A percentile compares a stretch with the other conserved stretches of the same genome.
These are phyloP conservation scores for Brachionus rubens DNA, from an alignment of 1,140 invertebrate species.

Conservation along the genomic window DNA sequence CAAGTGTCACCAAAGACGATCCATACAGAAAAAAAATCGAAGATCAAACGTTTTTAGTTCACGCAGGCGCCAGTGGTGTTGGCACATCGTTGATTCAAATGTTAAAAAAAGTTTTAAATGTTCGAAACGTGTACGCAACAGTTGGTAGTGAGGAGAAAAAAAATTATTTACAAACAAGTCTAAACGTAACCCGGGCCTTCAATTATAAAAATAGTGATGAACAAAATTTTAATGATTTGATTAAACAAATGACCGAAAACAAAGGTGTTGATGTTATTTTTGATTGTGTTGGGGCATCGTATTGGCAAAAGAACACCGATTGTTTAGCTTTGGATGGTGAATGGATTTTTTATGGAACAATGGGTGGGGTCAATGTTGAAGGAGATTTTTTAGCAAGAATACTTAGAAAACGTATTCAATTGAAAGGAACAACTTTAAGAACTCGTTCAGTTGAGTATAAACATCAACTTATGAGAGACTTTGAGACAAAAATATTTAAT, in stretches of 20 bases:
- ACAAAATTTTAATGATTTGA: constrained; percentile 50
- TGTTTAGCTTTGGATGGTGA: constrained; percentile 53
- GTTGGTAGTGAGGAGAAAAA: constrained; percentile 55
- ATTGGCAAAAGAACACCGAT: constrained; percentile 55
- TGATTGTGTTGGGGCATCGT: constrained; percentile 58
- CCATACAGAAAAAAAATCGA: constrained; percentile 48
- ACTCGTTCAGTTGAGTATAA: constrained; percentile 55
- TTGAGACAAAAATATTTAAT: constrained; percentile 48
- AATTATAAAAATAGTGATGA: constrained; percentile 57
- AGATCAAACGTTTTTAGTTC: constrained; percentile 55
- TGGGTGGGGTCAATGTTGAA: constrained; percentile 54
- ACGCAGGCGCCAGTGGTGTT: constrained; percentile 59
- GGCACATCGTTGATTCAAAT: constrained; percentile 58
- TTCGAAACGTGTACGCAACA: constrained; percentile 51
- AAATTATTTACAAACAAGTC: constrained; percentile 50
- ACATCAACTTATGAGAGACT: constrained; percentile 49
- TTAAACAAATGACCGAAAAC: constrained; percentile 52
- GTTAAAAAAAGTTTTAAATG: constrained; percentile 50
- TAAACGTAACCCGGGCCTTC: constrained; percentile 54
- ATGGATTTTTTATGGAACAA: constrained; percentile 58
- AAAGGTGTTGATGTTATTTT: constrained; percentile 56
- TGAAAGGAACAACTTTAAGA: constrained; percentile 55
- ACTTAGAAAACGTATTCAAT: constrained; percentile 53
- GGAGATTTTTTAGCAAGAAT: constrained; percentile 53
- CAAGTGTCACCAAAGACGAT: constrained; percentile 48